Evolutionary conservation across 2,113 vertebrate species (phyloP).

Genomic region (Nansenia antarctica): DNA sequence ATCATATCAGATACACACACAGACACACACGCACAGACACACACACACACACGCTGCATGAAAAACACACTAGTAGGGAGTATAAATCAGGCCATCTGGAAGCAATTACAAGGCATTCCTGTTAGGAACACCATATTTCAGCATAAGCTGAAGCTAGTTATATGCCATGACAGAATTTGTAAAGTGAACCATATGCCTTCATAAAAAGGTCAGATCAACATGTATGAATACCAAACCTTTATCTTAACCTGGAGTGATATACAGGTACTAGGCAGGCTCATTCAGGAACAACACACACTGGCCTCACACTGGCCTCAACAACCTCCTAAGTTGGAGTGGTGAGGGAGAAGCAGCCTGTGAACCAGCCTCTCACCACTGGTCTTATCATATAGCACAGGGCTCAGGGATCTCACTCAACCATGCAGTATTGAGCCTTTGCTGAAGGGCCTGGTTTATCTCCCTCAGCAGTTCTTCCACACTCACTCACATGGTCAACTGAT

Average conservation of each 20-base stretch:
- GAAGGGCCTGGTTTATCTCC: conserved; percentile 59
- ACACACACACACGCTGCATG: conserved; percentile 11
- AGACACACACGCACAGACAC: neutral
- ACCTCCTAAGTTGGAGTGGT: too few species aligned
- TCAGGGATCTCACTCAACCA: conserved; percentile 33
- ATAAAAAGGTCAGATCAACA: conserved; percentile 4
- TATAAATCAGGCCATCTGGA: too few species aligned
- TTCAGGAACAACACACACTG: too few species aligned
- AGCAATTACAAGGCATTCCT: conserved; percentile 64
- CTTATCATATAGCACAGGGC: conserved; percentile 37
- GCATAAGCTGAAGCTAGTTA: conserved; percentile 30
- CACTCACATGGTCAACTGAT: conserved; percentile 53
- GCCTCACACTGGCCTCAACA: too few species aligned
- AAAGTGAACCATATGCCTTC: conserved; percentile 55
- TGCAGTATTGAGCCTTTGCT: conserved; percentile 43
- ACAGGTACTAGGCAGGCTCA: too few species aligned
- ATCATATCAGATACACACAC: too few species aligned
- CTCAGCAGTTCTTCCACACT: conserved; percentile 52
- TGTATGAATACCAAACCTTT: too few species aligned
- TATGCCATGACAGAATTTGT: conserved; percentile 49
- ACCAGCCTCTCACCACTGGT: too few species aligned
- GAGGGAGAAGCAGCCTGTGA: conserved; percentile 44
- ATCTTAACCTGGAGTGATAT: too few species aligned
- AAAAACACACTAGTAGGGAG: conserved; percentile 26
- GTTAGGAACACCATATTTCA: conserved; percentile 55